Evolutionary conservation across 2,888 invertebrate genomes (phyloP), one percentile per base, ranked within the genome.

Genomic region (Crioceris asparagi): DNA sequence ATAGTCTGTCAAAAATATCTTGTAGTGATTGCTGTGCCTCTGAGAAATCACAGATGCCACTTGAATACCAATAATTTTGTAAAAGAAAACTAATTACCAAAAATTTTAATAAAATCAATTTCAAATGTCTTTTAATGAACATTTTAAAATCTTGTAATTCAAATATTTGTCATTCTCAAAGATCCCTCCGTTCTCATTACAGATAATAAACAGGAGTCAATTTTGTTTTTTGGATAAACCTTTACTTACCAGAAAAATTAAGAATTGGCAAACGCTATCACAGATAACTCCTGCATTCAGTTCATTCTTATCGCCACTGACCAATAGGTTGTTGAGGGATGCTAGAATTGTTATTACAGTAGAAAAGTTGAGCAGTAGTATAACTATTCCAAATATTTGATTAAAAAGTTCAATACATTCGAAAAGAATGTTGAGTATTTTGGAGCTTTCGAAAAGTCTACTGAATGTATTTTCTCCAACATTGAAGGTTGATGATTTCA

Each of bases 361-460:
- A 7, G 37, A 40, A 26, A 45, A 35, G n/a, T 36, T 43, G 5
- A 45, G 33, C 10, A 45, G 23, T n/a, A 45, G 19, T 32, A 45
- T 38, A 21, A 38, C 29, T 3, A 36, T 8, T 25, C 45, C 45
- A 31, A 45, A 45, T 8, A 45, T 27, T 2, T 33, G 23, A 14
- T 45, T 45, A 27, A 39, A 43, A 17, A 45, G 39, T 12, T 43
- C 41, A 2, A 43, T 39, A 11, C 40, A 39, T 17, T 45, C 45
- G 19, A 43, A 45, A 3, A 45, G 25, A 11, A 41, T 31, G 12
- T 40, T 45, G 11, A 43, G 7, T 17, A 43, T 41, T 36, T 38
- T 45, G 5, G 45, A 43, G 2, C 43, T 36, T 15, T 45, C 45
- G 29, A 43, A 32, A 14, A 45, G 25, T 31, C 36, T 31, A 8